Evolutionary conservation across 2,888 invertebrate species (phyloP).

Genomic region (Pheosia gnoma): DNA sequence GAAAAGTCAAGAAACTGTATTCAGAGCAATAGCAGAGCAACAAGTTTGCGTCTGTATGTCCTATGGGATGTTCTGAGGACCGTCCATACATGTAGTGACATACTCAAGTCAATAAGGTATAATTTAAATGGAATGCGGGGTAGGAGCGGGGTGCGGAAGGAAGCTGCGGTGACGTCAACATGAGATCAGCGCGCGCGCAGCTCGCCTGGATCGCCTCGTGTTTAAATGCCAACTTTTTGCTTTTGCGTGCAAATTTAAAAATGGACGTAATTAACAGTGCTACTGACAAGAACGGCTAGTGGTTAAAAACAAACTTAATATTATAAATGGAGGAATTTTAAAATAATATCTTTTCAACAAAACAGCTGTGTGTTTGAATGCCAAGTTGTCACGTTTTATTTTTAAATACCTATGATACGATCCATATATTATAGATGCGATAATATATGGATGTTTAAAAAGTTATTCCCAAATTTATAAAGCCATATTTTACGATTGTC

Average conservation of each 20-base stretch:
- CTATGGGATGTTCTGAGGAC: background rate
- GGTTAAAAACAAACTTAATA: slow-evolving; percentile 4
- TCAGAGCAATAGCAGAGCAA: background rate
- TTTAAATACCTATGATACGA: slow-evolving; percentile 4
- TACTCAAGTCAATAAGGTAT: slow-evolving; percentile 4
- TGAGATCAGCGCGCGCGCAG: slow-evolving; percentile 56
- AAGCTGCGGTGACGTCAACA: slow-evolving; percentile 63
- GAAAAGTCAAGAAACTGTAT: background rate
- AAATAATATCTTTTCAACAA: slow-evolving; percentile 9
- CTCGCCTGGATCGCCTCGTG: slow-evolving; percentile 39
- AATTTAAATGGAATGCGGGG: slow-evolving; percentile 16
- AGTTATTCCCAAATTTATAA: background rate
- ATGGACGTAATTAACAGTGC: slow-evolving; percentile 8
- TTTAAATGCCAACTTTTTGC: slow-evolving; percentile 24
- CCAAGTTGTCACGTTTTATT: slow-evolving; percentile 11
- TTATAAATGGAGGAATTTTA: slow-evolving; percentile 11
- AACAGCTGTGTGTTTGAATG: slow-evolving; percentile 19
- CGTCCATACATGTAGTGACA: background rate
- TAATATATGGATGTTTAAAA: background rate
- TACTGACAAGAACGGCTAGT: background rate
- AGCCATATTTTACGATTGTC: background rate
- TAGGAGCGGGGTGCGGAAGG: slow-evolving; percentile 51
- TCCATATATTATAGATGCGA: background rate
- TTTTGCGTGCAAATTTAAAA: slow-evolving; percentile 18
- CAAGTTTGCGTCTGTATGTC: background rate